Evolutionary conservation across 2,888 invertebrate genomes (phyloP).

Genomic region (Steinernema carpocapsae): DNA sequence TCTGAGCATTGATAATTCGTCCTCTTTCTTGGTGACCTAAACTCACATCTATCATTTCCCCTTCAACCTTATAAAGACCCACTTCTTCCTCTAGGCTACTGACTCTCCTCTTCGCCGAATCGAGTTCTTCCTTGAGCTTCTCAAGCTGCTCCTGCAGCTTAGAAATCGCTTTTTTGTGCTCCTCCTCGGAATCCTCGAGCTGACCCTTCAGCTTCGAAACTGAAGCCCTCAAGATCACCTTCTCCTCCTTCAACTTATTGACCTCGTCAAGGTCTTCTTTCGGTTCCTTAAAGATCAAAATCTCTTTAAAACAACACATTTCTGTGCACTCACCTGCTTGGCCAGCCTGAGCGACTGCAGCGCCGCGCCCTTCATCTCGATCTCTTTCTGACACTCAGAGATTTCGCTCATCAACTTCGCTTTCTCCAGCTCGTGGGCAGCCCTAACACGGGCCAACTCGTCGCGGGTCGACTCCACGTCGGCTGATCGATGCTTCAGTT

Average conservation of each 20-base stretch:
- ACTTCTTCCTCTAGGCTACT: constrained; percentile 2
- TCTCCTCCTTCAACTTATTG: constrained; percentile 13
- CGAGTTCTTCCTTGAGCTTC: constrained; percentile 41
- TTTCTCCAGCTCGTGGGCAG: constrained; percentile 42
- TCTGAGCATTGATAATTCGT: neutral
- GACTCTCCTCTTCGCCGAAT: constrained; percentile 37
- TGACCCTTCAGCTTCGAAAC: constrained; percentile 16
- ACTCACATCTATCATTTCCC: neutral
- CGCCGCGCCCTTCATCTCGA: constrained; percentile 59
- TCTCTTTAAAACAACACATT: too few species aligned
- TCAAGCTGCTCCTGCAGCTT: constrained; percentile 48
- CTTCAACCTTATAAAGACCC: neutral
- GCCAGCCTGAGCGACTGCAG: constrained; percentile 60
- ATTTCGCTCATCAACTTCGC: constrained; percentile 50
- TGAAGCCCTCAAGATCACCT: constrained; percentile 8
- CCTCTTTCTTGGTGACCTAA: neutral
- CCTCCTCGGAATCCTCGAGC: neutral
- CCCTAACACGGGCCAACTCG: constrained; percentile 43
- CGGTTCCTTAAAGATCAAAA: neutral
- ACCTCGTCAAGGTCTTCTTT: constrained; percentile 33
- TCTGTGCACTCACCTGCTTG: constrained; percentile 45
- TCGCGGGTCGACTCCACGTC: constrained; percentile 35
- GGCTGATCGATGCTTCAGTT: constrained; percentile 23
- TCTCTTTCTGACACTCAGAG: constrained; percentile 51
- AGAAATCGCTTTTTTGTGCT: neutral